A percentile compares a stretch with the other conserved stretches of the same genome.
Conservation (phyloP, 2,888 invertebrate species). For the Bruchidius siliquastri region DNA sequence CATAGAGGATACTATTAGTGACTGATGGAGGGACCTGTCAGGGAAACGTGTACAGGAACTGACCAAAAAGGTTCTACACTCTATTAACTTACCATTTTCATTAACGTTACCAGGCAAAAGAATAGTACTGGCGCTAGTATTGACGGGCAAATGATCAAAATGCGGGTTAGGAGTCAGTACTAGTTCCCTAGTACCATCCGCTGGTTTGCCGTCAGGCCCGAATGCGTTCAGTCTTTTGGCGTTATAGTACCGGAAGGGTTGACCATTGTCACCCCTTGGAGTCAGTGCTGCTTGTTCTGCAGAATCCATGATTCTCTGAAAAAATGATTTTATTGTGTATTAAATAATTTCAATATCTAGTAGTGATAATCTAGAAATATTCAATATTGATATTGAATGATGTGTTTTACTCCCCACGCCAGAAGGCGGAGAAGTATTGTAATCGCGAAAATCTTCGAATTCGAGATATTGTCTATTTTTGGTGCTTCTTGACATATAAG, state of each 20-base stretch:
- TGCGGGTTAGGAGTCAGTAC: slow-evolving; percentile 72
- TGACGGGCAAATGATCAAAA: slow-evolving; percentile 82
- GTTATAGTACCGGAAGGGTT: slow-evolving; percentile 65
- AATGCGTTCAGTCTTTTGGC: slow-evolving; percentile 77
- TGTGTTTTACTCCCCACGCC: no score
- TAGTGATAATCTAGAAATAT: no score
- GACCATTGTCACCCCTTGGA: slow-evolving; percentile 49
- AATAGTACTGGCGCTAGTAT: slow-evolving; percentile 80
- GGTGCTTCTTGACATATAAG: no score
- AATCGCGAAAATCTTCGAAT: no score
- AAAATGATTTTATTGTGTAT: slow-evolving; percentile 4
- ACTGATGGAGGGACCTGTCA: no score
- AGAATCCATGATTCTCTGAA: slow-evolving; percentile 85
- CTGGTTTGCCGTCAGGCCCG: slow-evolving; percentile 68
- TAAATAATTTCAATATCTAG: no score
- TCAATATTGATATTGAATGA: no score
- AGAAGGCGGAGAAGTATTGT: no score
- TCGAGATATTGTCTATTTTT: no score
- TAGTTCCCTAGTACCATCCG: slow-evolving; percentile 66
- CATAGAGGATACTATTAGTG: no score
- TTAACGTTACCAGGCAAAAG: slow-evolving; percentile 79
- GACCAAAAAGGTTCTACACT: neutral
- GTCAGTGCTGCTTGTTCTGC: slow-evolving; percentile 83
- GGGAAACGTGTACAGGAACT: no score
- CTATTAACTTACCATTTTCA: slow-evolving; percentile 55